Base-by-base conservation (phyloP, 2,797 vertebrate genomes). In the Neosalanx taihuensis region DNA sequence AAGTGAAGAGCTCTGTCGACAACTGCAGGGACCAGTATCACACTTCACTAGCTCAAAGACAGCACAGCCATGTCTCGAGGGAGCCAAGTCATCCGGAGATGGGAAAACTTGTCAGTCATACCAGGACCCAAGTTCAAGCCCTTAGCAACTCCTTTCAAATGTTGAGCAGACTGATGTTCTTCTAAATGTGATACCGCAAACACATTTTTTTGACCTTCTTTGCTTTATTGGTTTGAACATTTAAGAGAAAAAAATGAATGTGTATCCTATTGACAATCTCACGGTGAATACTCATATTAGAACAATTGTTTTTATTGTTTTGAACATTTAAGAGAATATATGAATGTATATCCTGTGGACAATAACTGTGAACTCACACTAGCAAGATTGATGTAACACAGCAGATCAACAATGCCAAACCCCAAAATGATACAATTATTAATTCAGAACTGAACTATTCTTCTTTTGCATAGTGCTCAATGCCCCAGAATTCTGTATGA, bases 401-500 rank as follows among this genome's bases (percentile, higher is more conserved):
- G 51, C 51, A 56, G 51, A 56, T n/a, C 18, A 56, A 56, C 51
- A 56, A 17, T 18, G 18, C 51, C 51, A 17, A n/a, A n/a, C 18
- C 51, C 4, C 51, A n/a, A n/a, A 56, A 18, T 56, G 51, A 56
- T 17, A 5, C 51, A 56, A 13, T 15, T 10, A 20, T 13, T 31
- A 35, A 20, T 35, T 33, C 18, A 58, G 30, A 18, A 33, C 18
- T 12, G 41, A 64, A 15, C 30, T 68, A 65, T 5, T 79, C 65
- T 61, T 66, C 65, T 61, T 66, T 68, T 17, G 20, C 18, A 57
- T 56, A 29, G 10, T 64, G 68, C 31, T 30, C 30, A 67, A 77
- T 72, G 12, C 66, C 70, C 51, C 79, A 75, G 72, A 76, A 83
- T 70, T 76, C 59, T 1, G 37, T 23, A 35, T 31, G 72, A 12